Evolutionary conservation across 2,888 invertebrate genomes (phyloP).

Genomic region (Calameuta idolon): DNA sequence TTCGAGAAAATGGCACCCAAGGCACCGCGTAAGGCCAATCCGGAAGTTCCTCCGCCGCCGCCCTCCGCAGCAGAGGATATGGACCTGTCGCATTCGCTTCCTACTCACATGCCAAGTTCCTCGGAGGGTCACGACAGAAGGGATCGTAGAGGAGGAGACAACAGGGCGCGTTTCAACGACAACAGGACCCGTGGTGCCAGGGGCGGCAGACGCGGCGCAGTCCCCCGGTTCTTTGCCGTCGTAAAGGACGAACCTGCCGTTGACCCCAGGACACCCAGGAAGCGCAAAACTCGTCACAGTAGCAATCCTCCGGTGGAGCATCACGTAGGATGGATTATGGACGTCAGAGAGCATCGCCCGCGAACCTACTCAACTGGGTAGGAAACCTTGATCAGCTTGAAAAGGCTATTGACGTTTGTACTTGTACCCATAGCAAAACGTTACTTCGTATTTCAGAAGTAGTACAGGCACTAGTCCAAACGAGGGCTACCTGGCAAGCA

Average conservation of each 20-base stretch:
- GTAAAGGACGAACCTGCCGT: constrained; percentile 79
- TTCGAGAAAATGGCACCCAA: constrained; percentile 84
- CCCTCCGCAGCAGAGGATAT: constrained; percentile 70
- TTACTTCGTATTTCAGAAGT: constrained; percentile 68
- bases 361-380: constrained; percentile 84
- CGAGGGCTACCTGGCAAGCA: constrained; percentile 75
- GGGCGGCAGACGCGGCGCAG: constrained; percentile 68
- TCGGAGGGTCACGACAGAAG: constrained; percentile 46
- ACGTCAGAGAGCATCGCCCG: constrained; percentile 84
- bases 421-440: constrained; percentile 13
- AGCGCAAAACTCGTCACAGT: constrained; percentile 92
- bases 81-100: constrained; percentile 48
- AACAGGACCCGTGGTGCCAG: constrained; percentile 43
- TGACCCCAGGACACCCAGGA: constrained; percentile 79
- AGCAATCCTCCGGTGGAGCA: constrained; percentile 94
- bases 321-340: constrained; percentile 98
- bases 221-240: constrained; percentile 94
- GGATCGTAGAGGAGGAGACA: constrained; percentile 44
- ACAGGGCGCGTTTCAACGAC: constrained; percentile 50
- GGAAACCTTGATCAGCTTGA: constrained; percentile 33
- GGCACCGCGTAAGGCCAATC: constrained; percentile 76
- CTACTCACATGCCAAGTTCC: constrained; percentile 29
- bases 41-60: constrained; percentile 86
- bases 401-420: neutral
- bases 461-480: constrained; percentile 83